Evolutionary conservation across 2,888 invertebrate species (phyloP).

Genomic region (Zygogramma bicolorata): DNA sequence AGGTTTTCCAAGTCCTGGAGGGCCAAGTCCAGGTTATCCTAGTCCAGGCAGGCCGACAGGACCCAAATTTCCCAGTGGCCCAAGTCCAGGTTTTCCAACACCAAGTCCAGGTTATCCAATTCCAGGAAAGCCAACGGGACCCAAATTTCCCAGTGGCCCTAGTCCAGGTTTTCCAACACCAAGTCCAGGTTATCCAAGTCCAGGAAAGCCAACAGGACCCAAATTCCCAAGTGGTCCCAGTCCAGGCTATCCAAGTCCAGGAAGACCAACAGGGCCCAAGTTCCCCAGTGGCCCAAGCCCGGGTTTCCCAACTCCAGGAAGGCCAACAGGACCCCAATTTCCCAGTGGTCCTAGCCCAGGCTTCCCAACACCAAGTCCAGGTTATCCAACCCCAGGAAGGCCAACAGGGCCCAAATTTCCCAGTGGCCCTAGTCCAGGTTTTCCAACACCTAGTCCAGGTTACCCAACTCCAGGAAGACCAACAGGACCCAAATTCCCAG

Average conservation of each 20-base stretch:
- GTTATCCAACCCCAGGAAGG: slow-evolving; percentile 23
- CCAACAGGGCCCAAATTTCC: slow-evolving; percentile 14
- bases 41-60: slow-evolving; percentile 22
- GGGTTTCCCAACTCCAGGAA: slow-evolving; percentile 20
- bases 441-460: slow-evolving; percentile 23
- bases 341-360: slow-evolving; percentile 24
- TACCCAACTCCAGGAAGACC: slow-evolving; percentile 30
- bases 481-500: background rate
- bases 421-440: slow-evolving; percentile 24
- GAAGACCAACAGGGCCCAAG: slow-evolving; percentile 22
- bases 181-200: slow-evolving; percentile 10
- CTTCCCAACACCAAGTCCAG: slow-evolving; percentile 15
- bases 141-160: background rate
- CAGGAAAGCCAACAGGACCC: background rate
- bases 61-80: background rate
- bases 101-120: background rate
- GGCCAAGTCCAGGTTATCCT: slow-evolving; percentile 27
- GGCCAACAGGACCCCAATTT: slow-evolving; percentile 29
- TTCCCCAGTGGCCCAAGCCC: slow-evolving; percentile 10
- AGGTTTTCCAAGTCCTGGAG: slow-evolving; percentile 4
- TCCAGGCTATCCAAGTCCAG: slow-evolving; percentile 29
- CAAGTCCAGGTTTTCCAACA: background rate
- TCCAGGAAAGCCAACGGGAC: background rate
- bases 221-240: slow-evolving; percentile 4
- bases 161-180: slow-evolving; percentile 40